phyloP scores from a whole-genome alignment of 2,888 invertebrate species.

The Thecophora atra region DNA sequence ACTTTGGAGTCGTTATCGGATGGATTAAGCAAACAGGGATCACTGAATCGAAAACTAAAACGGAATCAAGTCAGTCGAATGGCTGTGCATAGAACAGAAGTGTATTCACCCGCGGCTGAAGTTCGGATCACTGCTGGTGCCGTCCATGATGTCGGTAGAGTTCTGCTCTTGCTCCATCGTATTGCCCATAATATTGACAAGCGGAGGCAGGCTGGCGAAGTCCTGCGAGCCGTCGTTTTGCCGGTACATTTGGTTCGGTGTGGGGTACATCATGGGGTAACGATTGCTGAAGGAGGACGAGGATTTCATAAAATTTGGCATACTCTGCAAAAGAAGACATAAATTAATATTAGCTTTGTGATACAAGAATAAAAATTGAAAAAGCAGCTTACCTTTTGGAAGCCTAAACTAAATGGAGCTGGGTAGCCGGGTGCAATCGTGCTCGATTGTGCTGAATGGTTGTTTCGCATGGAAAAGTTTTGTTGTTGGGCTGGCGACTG shows the following conservation, averaged over 20 bases:
- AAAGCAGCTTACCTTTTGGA: constrained; percentile 51
- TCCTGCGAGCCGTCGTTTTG: constrained; percentile 65
- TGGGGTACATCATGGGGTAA: constrained; percentile 55
- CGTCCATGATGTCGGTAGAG: constrained; percentile 62
- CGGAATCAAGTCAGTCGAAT: constrained; percentile 22
- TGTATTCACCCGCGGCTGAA: constrained; percentile 59
- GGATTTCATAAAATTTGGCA: constrained; percentile 55
- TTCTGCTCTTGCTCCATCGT: constrained; percentile 61
- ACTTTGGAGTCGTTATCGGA: constrained; percentile 65
- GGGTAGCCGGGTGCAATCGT: constrained; percentile 44
- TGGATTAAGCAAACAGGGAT: constrained; percentile 64
- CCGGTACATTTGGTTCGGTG: constrained; percentile 47
- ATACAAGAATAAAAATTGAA: neutral
- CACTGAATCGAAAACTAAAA: constrained; percentile 63
- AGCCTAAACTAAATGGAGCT: constrained; percentile 61
- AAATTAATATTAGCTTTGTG: neutral
- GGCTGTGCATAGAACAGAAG: neutral
- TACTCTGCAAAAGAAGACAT: constrained; percentile 43
- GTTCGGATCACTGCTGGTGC: constrained; percentile 63
- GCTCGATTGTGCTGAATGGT: constrained; percentile 39
- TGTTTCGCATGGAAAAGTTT: constrained; percentile 52
- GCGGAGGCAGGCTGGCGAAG: constrained; percentile 77
- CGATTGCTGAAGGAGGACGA: constrained; percentile 56
- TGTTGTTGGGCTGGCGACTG: constrained; percentile 48
- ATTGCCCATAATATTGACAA: constrained; percentile 68